Percentiles rank a stretch among this genome's conserved stretches.
These are phyloP conservation scores for Hyla sarda DNA, from an alignment of 2,113 vertebrate species.

Conservation along the genomic window DNA sequence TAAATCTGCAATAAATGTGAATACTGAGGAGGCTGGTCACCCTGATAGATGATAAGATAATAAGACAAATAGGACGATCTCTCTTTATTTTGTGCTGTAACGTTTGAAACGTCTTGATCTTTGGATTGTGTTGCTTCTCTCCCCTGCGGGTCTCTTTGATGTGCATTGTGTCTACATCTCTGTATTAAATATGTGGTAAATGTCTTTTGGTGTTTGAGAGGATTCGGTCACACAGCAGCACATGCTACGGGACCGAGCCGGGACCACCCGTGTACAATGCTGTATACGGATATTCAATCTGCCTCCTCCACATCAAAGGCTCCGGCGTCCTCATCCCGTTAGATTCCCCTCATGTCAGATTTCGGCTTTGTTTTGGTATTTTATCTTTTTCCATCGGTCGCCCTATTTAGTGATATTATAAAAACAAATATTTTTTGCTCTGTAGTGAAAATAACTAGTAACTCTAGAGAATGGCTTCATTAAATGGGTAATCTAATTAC, in stretches of 20 bases:
- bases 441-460: slow-evolving; percentile 41
- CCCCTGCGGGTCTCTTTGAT: slow-evolving; percentile 61
- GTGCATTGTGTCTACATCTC: slow-evolving; percentile 52
- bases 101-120: background rate
- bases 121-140: background rate
- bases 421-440: slow-evolving; percentile 55
- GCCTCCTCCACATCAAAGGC: slow-evolving; percentile 62
- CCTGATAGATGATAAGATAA: background rate
- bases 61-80: background rate
- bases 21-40: too few relatives aligned
- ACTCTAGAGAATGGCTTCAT: slow-evolving; percentile 23
- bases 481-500: slow-evolving; percentile 27
- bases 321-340: slow-evolving; percentile 38
- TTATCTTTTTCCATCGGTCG: background rate
- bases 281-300: slow-evolving; percentile 66
- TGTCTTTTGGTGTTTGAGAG: slow-evolving; percentile 63
- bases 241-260: slow-evolving; percentile 58
- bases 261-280: slow-evolving; percentile 61
- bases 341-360: slow-evolving; percentile 31
- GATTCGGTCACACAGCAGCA: slow-evolving; percentile 47
- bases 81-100: too few relatives aligned
- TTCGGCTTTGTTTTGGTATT: slow-evolving; percentile 50
- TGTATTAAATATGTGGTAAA: slow-evolving; percentile 46
- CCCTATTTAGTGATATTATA: slow-evolving; percentile 44
- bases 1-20: too few relatives aligned